Percentiles rank a stretch among this genome's conserved stretches.
Conservation (phyloP, 2,797 vertebrate species). For the Halcyon leucocephala region DNA sequence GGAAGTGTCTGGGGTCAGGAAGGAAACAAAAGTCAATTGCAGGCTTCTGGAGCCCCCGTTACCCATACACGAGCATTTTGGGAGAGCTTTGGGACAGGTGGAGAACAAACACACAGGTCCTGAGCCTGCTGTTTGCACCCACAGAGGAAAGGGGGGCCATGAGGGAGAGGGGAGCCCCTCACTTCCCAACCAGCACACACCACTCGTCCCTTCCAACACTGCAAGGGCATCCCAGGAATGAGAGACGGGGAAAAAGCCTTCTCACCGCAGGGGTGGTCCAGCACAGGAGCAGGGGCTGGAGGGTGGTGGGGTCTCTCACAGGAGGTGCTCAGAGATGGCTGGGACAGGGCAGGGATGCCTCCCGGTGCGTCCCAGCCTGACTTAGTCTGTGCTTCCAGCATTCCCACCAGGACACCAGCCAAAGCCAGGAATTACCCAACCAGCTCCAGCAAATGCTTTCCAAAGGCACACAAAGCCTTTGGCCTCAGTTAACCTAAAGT, state of each 20-base stretch:
- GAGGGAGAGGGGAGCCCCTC: neutral
- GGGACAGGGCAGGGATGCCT: neutral
- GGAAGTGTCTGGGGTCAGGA: neutral
- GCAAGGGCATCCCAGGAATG: neutral
- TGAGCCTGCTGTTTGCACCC: neutral
- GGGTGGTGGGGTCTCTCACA: neutral
- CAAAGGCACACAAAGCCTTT: conserved; percentile 7
- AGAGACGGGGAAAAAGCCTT: neutral
- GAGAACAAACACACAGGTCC: neutral
- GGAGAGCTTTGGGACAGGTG: neutral
- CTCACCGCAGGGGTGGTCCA: neutral
- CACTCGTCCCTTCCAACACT: neutral
- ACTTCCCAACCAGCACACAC: accelerated
- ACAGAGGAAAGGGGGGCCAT: neutral
- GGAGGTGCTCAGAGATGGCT: neutral
- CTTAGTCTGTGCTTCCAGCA: neutral
- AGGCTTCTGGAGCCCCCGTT: neutral
- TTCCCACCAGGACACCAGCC: conserved; percentile 20
- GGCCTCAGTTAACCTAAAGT: neutral
- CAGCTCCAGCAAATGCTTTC: neutral
- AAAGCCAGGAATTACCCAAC: conserved; percentile 45
- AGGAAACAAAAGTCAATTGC: accelerated
- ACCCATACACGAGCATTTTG: accelerated
- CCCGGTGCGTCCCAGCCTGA: neutral
- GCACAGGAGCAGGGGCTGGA: neutral